Percentiles rank a stretch among this genome's conserved stretches.
These are phyloP conservation scores for Columba livia DNA, from an alignment of 2,113 vertebrate genomes.

Conservation along the genomic window DNA sequence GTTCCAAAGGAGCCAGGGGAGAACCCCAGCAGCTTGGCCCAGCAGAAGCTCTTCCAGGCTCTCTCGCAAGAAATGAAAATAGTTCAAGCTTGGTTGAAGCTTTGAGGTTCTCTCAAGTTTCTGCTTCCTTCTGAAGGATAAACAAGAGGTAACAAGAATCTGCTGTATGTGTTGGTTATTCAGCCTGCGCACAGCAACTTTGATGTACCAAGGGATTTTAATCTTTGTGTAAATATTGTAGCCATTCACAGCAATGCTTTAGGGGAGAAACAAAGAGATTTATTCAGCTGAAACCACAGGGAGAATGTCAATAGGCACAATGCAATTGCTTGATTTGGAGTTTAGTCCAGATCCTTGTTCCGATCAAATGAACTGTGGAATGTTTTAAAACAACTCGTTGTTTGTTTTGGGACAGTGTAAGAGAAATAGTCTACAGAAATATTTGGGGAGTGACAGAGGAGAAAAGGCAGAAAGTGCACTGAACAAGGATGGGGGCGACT, in stretches of 20 bases:
- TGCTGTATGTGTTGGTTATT: slow-evolving; percentile 50
- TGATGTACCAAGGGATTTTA: slow-evolving; percentile 43
- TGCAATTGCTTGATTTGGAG: slow-evolving; percentile 61
- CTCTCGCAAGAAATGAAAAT: slow-evolving; percentile 41
- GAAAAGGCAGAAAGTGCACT: neutral
- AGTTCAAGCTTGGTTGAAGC: slow-evolving; percentile 28
- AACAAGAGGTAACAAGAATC: slow-evolving; percentile 55
- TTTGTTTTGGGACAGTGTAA: slow-evolving; percentile 46
- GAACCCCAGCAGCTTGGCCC: slow-evolving; percentile 20
- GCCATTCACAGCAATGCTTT: slow-evolving; percentile 32
- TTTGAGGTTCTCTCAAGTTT: slow-evolving; percentile 70
- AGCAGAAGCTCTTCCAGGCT: slow-evolving; percentile 2
- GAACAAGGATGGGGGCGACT: neutral
- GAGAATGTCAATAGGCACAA: slow-evolving; percentile 52
- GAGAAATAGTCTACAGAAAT: slow-evolving; percentile 44
- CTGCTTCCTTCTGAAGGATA: slow-evolving; percentile 56
- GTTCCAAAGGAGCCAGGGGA: neutral
- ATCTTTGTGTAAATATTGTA: slow-evolving; percentile 60
- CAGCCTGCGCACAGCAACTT: slow-evolving; percentile 25
- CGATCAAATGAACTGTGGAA: slow-evolving; percentile 54
- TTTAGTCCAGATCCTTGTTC: slow-evolving; percentile 40
- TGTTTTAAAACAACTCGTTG: slow-evolving; percentile 30
- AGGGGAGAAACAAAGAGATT: slow-evolving; percentile 57
- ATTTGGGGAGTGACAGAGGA: slow-evolving; percentile 6
- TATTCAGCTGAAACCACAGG: slow-evolving; percentile 68